Base-by-base conservation (phyloP, 2,113 vertebrate genomes). In the Osmerus mordax region DNA sequence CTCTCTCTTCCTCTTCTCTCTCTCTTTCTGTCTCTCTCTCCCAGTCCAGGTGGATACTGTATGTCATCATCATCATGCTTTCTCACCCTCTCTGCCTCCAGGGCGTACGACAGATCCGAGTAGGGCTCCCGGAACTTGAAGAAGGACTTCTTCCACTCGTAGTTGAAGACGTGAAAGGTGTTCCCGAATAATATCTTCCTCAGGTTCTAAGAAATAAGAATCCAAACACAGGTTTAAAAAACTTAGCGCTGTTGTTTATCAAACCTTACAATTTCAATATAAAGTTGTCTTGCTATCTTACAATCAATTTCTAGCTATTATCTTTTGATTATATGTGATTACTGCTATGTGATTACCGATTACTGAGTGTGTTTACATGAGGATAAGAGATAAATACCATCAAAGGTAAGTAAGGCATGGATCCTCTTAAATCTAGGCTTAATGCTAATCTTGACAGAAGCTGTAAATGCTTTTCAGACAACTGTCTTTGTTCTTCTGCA, bases 41-140 rank as follows among this genome's bases (percentile, higher is more conserved):
- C 28, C 15, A 56, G 55, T 56, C 55, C 15, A 16, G 3, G 15
- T 56, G 15, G 55, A 18, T 56, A 19, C 15, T n/a, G 55, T 56
- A 18, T 56, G 55, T 18, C 25, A 28, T 29, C n/a, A 14, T 23
- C 36, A 12, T 5, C 52, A 12, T 36, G 29, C 0, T 47, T 3
- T 0, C 78, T 89, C 83, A 96, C 95, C 89, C 89, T 78, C 66
- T 87, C 92, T 0, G 88, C 77, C 79, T 94, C 76, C 87, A 98
- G 67, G 0, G 92, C 87, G 0, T 92, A 98, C 11, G 93, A 87
- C 36, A 94, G 73, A 0, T 87, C 84, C 0, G 93, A 92, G 84
- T 67, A 70, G 0, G 94, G 84, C 7, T 87, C 80, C 0, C 84
- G 89, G 66, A 96, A 96, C 66, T 83, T 87, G 83, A 97, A 96